These are phyloP conservation scores for Triplophysa bombifrons DNA, from an alignment of 2,797 vertebrate genomes.

Conservation along the genomic window DNA sequence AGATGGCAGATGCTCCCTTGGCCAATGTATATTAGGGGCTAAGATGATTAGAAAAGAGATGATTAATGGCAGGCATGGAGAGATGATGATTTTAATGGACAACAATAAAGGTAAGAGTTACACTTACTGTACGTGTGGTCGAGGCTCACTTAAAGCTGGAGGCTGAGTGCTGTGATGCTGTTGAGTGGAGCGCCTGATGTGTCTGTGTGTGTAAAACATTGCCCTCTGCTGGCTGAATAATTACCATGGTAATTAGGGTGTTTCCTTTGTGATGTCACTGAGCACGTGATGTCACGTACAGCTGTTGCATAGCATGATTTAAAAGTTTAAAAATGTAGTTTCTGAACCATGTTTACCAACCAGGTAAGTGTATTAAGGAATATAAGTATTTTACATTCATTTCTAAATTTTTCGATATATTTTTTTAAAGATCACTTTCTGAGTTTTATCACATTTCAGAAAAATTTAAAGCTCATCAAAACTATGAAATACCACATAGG, in stretches of 20 bases:
- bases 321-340: background rate
- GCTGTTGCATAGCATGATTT: background rate
- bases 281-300: background rate
- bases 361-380: no score
- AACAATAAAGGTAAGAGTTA: conserved; percentile 37
- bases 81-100: conserved; percentile 23
- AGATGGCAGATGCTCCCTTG: conserved; percentile 15
- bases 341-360: background rate
- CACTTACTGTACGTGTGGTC: conserved; percentile 53
- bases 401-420: no score
- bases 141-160: conserved; percentile 42
- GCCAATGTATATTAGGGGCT: conserved; percentile 18
- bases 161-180: conserved; percentile 29
- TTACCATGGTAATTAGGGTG: conserved; percentile 9
- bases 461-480: no score
- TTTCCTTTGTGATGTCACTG: conserved; percentile 32
- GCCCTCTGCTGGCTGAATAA: conserved; percentile 26
- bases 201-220: conserved; percentile 13
- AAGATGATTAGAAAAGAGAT: conserved; percentile 21
- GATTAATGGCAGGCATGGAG: conserved; percentile 23
- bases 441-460: no score
- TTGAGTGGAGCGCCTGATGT: conserved; percentile 19
- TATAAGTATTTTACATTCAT: no score
- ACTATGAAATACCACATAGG: no score
- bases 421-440: no score